These are phyloP conservation scores for Cladopsammia gracilis DNA, from an alignment of 64 coral and sea anemone species.

Conservation along the genomic window DNA sequence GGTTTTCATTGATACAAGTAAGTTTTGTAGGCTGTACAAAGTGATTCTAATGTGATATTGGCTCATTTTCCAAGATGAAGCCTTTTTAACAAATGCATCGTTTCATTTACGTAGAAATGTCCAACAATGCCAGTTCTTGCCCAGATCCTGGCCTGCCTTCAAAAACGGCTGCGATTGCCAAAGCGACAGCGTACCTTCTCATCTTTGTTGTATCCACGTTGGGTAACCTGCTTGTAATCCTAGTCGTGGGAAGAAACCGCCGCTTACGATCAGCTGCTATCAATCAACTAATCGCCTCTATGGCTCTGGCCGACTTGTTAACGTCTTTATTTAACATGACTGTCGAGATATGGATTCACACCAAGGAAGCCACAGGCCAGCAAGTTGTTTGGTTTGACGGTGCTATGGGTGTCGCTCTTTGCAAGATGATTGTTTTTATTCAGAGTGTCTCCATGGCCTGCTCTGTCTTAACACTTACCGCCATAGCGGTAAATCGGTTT, in stretches of 20 bases:
- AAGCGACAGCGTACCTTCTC: neutral
- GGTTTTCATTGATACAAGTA: too few species aligned
- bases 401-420: constrained; percentile 5
- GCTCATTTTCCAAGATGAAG: too few species aligned
- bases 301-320: constrained; percentile 59
- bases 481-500: constrained; percentile 59
- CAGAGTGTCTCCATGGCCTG: constrained; percentile 37
- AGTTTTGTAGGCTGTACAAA: too few species aligned
- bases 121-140: constrained; percentile 18
- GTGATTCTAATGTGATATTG: too few species aligned
- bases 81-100: too few species aligned
- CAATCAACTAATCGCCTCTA: constrained; percentile 45
- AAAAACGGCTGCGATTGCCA: neutral
- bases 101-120: neutral
- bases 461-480: constrained; percentile 58
- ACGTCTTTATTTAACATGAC: constrained; percentile 65
- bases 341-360: constrained; percentile 12
- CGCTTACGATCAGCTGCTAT: constrained; percentile 18
- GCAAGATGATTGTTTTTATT: constrained; percentile 42
- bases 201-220: constrained; percentile 1
- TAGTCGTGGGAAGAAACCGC: neutral
- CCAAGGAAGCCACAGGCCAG: constrained; percentile 12
- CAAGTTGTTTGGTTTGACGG: constrained; percentile 11
- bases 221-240: constrained; percentile 9
- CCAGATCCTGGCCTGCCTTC: neutral